These are phyloP conservation scores for Poeciliopsis retropinna DNA, from an alignment of 2,113 vertebrate species.

Conservation along the genomic window DNA sequence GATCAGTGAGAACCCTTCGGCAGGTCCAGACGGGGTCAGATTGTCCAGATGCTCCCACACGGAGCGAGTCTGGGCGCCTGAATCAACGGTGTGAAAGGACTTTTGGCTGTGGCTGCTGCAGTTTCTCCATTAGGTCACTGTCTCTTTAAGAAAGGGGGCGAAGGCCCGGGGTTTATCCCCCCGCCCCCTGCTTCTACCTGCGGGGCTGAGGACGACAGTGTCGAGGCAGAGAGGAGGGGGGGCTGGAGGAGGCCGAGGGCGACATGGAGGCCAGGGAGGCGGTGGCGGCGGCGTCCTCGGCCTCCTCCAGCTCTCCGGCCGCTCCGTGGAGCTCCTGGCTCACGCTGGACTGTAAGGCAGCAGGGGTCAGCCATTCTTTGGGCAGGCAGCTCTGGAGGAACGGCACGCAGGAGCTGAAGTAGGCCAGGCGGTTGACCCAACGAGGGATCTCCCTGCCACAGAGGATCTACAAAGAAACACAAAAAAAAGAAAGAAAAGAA, in stretches of 20 bases:
- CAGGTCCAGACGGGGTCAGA: slow-evolving; percentile 6
- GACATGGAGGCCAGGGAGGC: slow-evolving; percentile 79
- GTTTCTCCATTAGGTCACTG: slow-evolving; percentile 10
- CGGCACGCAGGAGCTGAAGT: slow-evolving; percentile 99
- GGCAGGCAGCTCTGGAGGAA: slow-evolving; percentile 99
- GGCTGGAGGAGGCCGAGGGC: slow-evolving; percentile 69
- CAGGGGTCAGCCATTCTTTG: slow-evolving; percentile 97
- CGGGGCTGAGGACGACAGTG: slow-evolving; percentile 88
- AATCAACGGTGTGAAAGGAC: slow-evolving; percentile 13
- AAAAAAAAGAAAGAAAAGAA: not conserved
- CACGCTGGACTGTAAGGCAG: slow-evolving; percentile 96
- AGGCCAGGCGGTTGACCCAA: slow-evolving; percentile 98
- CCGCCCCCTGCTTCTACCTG: slow-evolving; percentile 75
- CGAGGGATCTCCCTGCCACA: slow-evolving; percentile 98
- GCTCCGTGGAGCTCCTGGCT: slow-evolving; percentile 93
- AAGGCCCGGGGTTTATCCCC: not conserved
- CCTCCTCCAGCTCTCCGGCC: slow-evolving; percentile 88
- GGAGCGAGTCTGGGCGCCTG: slow-evolving; percentile 16
- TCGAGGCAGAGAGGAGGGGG: slow-evolving; percentile 76
- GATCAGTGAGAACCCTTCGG: not conserved
- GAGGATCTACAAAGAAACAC: slow-evolving; percentile 84
- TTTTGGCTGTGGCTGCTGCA: slow-evolving; percentile 17
- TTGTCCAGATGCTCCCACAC: slow-evolving; percentile 17
- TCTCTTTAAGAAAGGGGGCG: slow-evolving; percentile 1
- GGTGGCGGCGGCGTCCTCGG: slow-evolving; percentile 89